Base-by-base conservation (phyloP, 2,888 invertebrate species). In the Hyposoter didymator region DNA sequence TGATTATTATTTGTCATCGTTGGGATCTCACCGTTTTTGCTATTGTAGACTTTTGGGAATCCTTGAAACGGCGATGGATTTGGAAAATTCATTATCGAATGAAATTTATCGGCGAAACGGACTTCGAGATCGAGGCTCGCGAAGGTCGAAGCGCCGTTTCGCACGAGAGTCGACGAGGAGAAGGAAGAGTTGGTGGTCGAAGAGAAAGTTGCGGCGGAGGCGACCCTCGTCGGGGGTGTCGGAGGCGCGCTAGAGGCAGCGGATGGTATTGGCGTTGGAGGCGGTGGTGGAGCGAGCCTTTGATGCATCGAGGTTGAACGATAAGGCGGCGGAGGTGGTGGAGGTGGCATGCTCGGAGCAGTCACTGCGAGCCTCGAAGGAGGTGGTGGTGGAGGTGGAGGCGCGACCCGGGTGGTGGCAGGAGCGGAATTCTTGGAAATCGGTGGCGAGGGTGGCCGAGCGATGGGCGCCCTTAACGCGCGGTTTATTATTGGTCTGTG, bases 1-100 rank as follows among this genome's bases (percentile, higher is more conserved):
- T 79, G 82, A 66, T 78, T 76, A 78, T 82, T 35, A 69, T 39
- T 32, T 64, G 28, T 43, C 55, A 8, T 81, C 47, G 28, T 43
- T 12, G 22, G 22, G 32, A 39, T 88, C 94, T 94, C 92, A 95
- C 95, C 95, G 93, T 94, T 95, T 94, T 95, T 95, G 93, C 96
- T 96, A 94, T 95, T 96, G 95, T 97, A 97, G 73, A 96, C 95
- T 94, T 97, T 97, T 59, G 95, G 93, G 90, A 96, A 94, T 89
- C 96, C 95, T 88, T 95, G 94, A 94, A 96, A 97, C 82, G 95
- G 95, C 89, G 96, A 96, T 12, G 97, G 97, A 35, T 94, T 94
- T 10, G 97, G 97, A 94, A 97, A 97, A 88, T 94, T 94, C 82
- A 95, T 94, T 2, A 95, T 92, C 17, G 95, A 94, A 87, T 95